phyloP scores from a whole-genome alignment of 2,113 vertebrate genomes.

The Prionailurus viverrinus region DNA sequence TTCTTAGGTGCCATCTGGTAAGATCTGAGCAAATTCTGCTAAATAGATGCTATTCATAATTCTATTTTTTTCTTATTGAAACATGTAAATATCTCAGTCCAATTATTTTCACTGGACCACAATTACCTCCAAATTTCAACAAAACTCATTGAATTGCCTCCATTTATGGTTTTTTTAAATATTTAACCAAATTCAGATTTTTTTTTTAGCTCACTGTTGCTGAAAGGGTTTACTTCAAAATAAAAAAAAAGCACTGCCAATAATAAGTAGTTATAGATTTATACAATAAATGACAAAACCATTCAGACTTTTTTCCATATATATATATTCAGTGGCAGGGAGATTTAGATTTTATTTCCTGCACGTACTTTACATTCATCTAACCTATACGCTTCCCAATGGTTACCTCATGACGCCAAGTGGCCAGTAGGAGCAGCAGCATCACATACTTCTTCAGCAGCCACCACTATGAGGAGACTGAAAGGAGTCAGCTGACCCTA shows the following conservation, averaged over 20 bases:
- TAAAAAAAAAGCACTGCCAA: conserved; percentile 15
- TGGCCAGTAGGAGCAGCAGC: conserved; percentile 44
- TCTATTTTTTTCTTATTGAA: conserved; percentile 15
- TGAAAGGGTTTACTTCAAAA: background rate
- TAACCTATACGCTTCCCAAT: background rate
- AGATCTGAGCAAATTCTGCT: conserved; percentile 43
- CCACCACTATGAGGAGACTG: background rate
- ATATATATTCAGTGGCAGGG: background rate
- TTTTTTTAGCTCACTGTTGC: conserved; percentile 43
- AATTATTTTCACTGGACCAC: conserved; percentile 4
- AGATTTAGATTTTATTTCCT: conserved; percentile 22
- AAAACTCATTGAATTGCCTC: background rate
- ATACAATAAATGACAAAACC: conserved; percentile 20
- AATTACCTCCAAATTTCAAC: conserved; percentile 50
- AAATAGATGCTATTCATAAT: conserved; percentile 6
- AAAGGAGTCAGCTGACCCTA: background rate
- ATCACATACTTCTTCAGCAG: background rate
- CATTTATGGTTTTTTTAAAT: conserved; percentile 12
- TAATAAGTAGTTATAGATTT: background rate
- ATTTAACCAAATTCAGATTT: conserved; percentile 2
- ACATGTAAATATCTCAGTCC: conserved; percentile 33
- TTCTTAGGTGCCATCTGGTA: background rate
- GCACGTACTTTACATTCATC: background rate
- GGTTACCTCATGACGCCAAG: conserved; percentile 50
- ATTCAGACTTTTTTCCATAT: background rate